A percentile compares a stretch with the other conserved stretches of the same genome.
phyloP scores from a whole-genome alignment of 2,113 vertebrate species.

The Pholis gunnellus region DNA sequence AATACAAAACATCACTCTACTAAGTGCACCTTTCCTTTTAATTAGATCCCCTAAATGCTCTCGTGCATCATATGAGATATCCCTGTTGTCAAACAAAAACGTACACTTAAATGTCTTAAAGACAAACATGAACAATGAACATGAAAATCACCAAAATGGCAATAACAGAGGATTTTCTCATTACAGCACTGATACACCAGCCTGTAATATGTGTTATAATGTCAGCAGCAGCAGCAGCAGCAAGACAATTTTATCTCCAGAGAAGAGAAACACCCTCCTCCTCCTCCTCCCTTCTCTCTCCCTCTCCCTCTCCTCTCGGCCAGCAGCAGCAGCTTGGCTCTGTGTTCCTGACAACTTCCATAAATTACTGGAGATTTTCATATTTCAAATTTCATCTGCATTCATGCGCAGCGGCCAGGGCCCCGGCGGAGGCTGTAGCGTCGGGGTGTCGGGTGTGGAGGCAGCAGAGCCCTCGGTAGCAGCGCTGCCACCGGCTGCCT shows the following conservation, averaged over 20 bases:
- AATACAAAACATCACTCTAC: not conserved
- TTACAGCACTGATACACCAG: not conserved
- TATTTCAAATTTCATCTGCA: slow-evolving; percentile 99
- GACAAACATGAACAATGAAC: not conserved
- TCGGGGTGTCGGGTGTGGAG: slow-evolving; percentile 93
- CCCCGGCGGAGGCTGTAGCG: slow-evolving; percentile 72
- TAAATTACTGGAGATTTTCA: slow-evolving; percentile 99
- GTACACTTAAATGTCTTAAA: not conserved
- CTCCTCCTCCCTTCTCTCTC: not conserved
- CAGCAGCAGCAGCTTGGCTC: slow-evolving; percentile 63
- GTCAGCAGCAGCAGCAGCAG: slow-evolving; percentile 45
- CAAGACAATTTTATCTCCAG: slow-evolving; percentile 60
- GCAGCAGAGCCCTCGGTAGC: slow-evolving; percentile 84
- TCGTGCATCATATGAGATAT: not conserved
- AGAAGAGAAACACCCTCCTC: slow-evolving; percentile 54
- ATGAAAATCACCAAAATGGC: not conserved
- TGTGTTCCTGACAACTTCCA: slow-evolving; percentile 98
- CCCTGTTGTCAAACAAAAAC: not conserved
- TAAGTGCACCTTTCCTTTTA: not conserved
- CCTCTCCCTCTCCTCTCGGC: slow-evolving; percentile 1
- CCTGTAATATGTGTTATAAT: slow-evolving; percentile 35
- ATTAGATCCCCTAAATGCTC: not conserved
- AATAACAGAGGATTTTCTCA: slow-evolving; percentile 15
- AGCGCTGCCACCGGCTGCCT: slow-evolving; percentile 90
- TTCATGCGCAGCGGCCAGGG: slow-evolving; percentile 94